phyloP scores from a whole-genome alignment of 2,113 vertebrate species.

The Tetrao urogallus region DNA sequence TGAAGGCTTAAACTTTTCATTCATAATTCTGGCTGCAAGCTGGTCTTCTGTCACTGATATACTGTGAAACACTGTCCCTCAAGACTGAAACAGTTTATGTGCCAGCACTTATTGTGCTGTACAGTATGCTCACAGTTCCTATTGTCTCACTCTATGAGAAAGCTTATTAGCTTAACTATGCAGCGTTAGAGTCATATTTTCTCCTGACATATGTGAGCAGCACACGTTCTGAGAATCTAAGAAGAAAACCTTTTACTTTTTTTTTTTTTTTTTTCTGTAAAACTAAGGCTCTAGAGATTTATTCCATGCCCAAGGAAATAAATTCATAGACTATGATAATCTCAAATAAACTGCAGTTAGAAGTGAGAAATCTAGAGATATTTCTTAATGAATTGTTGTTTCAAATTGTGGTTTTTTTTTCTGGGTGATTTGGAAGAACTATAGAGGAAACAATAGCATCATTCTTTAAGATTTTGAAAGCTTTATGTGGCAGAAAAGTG shows the following conservation, averaged over 20 bases:
- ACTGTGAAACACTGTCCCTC: constrained; percentile 55
- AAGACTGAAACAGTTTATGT: constrained; percentile 58
- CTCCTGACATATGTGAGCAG: constrained; percentile 18
- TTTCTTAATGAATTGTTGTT: constrained; percentile 27
- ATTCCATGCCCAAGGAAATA: background rate
- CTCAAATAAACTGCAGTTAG: background rate
- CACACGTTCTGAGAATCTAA: background rate
- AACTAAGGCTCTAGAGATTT: background rate
- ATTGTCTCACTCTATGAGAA: constrained; percentile 64
- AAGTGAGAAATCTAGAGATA: background rate
- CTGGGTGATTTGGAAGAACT: background rate
- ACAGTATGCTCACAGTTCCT: constrained; percentile 53
- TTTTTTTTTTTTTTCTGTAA: background rate
- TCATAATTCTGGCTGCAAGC: constrained; percentile 55
- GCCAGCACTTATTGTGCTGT: constrained; percentile 65
- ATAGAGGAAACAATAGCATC: constrained; percentile 15
- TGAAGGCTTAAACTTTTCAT: constrained; percentile 44
- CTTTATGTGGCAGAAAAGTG: background rate
- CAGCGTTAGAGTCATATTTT: constrained; percentile 37
- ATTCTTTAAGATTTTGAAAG: background rate
- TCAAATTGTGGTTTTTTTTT: constrained; percentile 23
- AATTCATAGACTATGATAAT: background rate
- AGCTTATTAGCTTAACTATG: constrained; percentile 55
- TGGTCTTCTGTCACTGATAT: constrained; percentile 59
- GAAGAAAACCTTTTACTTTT: constrained; percentile 28